Conservation (phyloP, 2,113 vertebrate genomes). For the Nerophis ophidion region DNA sequence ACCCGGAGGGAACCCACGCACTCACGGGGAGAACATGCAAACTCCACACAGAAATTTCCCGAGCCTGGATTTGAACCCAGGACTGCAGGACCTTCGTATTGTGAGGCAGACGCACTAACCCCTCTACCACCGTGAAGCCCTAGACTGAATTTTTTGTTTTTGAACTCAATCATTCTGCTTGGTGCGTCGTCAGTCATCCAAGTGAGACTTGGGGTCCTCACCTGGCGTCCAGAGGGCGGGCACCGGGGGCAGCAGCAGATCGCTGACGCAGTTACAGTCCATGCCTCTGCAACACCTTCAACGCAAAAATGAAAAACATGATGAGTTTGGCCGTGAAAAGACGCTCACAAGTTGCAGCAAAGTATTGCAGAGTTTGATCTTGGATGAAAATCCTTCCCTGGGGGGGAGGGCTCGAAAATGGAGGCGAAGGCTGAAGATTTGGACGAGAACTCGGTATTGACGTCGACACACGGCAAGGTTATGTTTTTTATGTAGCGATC, state of each 20-base stretch:
- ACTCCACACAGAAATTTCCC: no score
- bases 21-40: no score
- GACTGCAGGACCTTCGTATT: no score
- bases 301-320: constrained; percentile 6
- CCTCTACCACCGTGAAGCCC: no score
- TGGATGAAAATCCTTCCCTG: constrained; percentile 21
- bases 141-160: no score
- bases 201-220: constrained; percentile 47
- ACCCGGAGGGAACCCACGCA: no score
- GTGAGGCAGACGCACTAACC: no score
- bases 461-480: constrained; percentile 52
- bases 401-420: not conserved
- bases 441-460: constrained; percentile 48
- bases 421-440: constrained; percentile 40
- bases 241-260: constrained; percentile 85
- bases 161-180: no score
- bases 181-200: no score
- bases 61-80: no score
- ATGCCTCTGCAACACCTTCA: constrained; percentile 74
- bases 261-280: constrained; percentile 92
- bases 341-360: not conserved
- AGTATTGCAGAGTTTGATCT: constrained; percentile 26
- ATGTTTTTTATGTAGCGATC: constrained; percentile 54
- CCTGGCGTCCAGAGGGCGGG: constrained; percentile 91
- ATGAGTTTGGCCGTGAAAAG: not conserved